phyloP scores from a whole-genome alignment of 2,888 invertebrate genomes.

The Agrotis puta region DNA sequence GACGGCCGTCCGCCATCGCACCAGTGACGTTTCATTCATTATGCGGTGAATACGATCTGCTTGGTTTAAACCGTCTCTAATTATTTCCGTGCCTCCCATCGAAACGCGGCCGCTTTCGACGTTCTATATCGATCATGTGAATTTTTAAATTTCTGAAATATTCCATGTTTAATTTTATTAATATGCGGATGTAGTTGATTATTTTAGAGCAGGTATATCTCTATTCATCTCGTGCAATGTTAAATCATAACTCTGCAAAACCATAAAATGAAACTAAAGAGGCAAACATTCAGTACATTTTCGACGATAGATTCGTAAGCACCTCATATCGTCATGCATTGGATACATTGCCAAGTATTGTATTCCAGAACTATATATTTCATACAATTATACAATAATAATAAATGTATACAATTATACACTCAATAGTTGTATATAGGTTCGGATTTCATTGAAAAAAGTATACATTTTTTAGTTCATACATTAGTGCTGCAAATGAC shows the following conservation, averaged over 20 bases:
- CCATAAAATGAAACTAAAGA: slow-evolving; percentile 3
- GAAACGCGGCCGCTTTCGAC: slow-evolving; percentile 76
- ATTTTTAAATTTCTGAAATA: slow-evolving; percentile 36
- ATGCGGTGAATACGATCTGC: slow-evolving; percentile 87
- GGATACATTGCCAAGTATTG: background rate
- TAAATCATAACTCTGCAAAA: background rate
- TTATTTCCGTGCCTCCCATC: slow-evolving; percentile 87
- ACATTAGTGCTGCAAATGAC: slow-evolving; percentile 64
- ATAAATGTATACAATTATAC: slow-evolving; percentile 3
- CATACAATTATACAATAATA: no score
- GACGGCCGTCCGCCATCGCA: slow-evolving; percentile 70
- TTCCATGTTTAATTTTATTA: slow-evolving; percentile 23
- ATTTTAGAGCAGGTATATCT: slow-evolving; percentile 9
- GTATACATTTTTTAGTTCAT: slow-evolving; percentile 24
- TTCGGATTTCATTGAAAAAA: background rate
- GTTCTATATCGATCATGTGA: slow-evolving; percentile 63
- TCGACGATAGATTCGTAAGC: background rate
- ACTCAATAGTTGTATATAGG: background rate
- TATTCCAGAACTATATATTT: background rate
- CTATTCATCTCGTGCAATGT: background rate
- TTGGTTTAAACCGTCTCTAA: slow-evolving; percentile 86
- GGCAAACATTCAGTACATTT: background rate
- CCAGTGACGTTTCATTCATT: slow-evolving; percentile 87
- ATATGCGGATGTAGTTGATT: slow-evolving; percentile 17
- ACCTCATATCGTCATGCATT: background rate